Percentiles rank a stretch among this genome's conserved stretches.
These are phyloP conservation scores for Dolichoris vasculosae DNA, from an alignment of 1,140 invertebrate genomes.

Conservation along the genomic window DNA sequence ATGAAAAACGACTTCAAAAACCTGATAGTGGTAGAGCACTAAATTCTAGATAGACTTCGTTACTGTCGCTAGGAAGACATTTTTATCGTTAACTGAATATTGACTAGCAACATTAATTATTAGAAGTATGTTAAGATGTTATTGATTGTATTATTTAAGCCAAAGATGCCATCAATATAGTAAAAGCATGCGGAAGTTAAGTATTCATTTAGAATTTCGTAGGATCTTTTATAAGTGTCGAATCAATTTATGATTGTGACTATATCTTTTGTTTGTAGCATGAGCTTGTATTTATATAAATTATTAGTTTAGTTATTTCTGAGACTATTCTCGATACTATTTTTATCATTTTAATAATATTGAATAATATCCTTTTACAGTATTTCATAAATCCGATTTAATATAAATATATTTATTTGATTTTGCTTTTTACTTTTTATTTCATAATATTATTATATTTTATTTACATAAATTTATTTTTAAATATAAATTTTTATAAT, in stretches of 20 bases:
- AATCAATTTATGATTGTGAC: background rate
- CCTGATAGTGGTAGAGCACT: background rate
- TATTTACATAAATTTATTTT: background rate
- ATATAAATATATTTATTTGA: background rate
- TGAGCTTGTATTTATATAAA: too few relatives aligned
- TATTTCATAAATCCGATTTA: background rate
- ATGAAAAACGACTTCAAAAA: background rate
- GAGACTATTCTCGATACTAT: background rate
- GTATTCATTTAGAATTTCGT: background rate
- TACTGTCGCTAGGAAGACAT: background rate
- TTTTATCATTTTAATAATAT: background rate
- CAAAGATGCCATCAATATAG: background rate
- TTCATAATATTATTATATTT: background rate
- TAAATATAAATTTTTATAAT: background rate
- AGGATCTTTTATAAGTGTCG: background rate
- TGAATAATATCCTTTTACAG: background rate
- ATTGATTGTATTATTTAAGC: constrained; percentile 1
- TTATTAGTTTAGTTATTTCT: too few relatives aligned
- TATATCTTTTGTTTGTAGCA: background rate
- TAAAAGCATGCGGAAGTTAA: background rate
- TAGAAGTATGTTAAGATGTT: background rate
- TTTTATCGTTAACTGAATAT: background rate
- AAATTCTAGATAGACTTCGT: background rate
- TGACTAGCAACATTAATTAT: background rate
- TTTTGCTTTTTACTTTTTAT: background rate